Percentiles rank a stretch among this genome's conserved stretches.
These are phyloP conservation scores for Styela plicata DNA, from an alignment of 23 tunicate genomes.

Conservation along the genomic window DNA sequence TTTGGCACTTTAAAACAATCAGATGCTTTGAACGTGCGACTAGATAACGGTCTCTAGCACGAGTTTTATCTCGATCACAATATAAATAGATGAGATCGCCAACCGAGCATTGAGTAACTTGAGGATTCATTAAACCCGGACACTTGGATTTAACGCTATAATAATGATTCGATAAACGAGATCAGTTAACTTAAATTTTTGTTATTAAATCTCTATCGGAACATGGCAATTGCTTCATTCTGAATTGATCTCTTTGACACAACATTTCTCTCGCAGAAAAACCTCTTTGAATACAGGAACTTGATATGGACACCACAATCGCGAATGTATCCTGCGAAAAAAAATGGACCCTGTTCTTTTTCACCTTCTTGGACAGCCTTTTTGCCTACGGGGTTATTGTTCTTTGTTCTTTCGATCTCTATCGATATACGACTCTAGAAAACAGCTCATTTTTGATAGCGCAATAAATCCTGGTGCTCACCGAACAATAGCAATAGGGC, in stretches of 20 bases:
- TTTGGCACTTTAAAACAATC: no score
- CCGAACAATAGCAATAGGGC: background rate
- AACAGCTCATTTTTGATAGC: background rate
- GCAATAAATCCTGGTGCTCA: conserved; percentile 1
- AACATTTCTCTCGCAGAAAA: background rate
- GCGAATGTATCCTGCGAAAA: background rate
- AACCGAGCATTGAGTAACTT: no score
- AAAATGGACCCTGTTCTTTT: background rate
- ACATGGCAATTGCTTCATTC: background rate
- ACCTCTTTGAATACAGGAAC: background rate
- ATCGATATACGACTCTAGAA: background rate
- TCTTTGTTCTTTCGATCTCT: background rate
- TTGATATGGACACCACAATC: background rate
- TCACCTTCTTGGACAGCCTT: background rate
- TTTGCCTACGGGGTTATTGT: conserved; percentile 3
- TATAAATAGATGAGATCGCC: no score
- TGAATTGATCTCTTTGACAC: conserved; percentile 2
- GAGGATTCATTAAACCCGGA: no score
- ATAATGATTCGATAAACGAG: no score
- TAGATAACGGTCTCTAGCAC: no score
- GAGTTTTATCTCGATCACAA: no score
- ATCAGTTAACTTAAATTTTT: no score
- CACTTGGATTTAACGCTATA: no score
- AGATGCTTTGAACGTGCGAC: no score
- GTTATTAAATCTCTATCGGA: background rate